Percentiles rank a stretch among this genome's conserved stretches.
These are phyloP conservation scores for Seladonia tumulorum DNA, from an alignment of 2,888 invertebrate species.

Conservation along the genomic window DNA sequence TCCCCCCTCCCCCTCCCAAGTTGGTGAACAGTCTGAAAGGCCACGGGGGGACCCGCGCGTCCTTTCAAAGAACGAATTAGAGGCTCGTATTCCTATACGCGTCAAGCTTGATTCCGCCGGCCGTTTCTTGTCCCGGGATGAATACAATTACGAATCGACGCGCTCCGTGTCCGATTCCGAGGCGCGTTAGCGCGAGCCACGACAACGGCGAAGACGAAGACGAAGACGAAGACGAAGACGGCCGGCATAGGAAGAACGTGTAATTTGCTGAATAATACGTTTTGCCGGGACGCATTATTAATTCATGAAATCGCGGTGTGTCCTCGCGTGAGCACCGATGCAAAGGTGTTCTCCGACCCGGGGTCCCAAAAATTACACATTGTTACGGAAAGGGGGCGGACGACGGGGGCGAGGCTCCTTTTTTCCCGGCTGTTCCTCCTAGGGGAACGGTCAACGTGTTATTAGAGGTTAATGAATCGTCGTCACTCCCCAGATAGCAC, in stretches of 20 bases:
- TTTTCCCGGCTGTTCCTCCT: constrained; percentile 3
- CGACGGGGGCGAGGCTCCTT: neutral
- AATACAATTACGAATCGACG: constrained; percentile 42
- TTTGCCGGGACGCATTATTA: constrained; percentile 48
- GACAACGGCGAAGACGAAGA: neutral
- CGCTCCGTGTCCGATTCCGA: constrained; percentile 19
- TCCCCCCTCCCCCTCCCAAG: neutral
- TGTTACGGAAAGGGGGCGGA: constrained; percentile 15
- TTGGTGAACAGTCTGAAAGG: neutral
- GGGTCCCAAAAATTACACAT: constrained; percentile 40
- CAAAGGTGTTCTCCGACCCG: constrained; percentile 16
- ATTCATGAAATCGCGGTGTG: constrained; percentile 50
- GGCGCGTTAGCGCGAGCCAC: constrained; percentile 41
- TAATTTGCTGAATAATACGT: constrained; percentile 57
- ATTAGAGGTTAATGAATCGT: constrained; percentile 42
- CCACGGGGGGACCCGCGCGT: constrained; percentile 11
- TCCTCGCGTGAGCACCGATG: constrained; percentile 46
- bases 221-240: neutral
- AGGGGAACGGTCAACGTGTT: constrained; percentile 30
- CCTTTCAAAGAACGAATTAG: constrained; percentile 36
- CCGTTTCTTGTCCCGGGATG: constrained; percentile 9
- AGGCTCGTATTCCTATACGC: constrained; percentile 20
- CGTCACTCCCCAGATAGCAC: too few relatives aligned
- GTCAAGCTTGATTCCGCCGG: constrained; percentile 14
- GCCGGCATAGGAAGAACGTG: constrained; percentile 24